phyloP scores from a whole-genome alignment of 2,113 vertebrate species.

The Bubo scandiacus region DNA sequence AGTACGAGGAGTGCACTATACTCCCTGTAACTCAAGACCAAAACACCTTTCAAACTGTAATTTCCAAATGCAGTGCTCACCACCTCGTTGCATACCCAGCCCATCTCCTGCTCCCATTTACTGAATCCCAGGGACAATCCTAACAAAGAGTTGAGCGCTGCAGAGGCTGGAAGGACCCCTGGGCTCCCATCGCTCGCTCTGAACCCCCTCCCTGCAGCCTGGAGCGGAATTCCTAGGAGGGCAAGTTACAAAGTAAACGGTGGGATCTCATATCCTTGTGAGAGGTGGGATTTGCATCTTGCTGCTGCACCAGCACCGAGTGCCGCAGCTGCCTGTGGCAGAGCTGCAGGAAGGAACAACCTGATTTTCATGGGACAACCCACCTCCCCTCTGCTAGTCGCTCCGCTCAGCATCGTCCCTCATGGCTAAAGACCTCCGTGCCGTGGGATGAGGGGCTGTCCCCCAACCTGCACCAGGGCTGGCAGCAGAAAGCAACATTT shows the following conservation, averaged over 20 bases:
- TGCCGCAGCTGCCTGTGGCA: not conserved
- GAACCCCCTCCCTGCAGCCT: not conserved
- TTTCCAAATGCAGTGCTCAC: not conserved
- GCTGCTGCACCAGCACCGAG: not conserved
- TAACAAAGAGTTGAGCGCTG: not conserved
- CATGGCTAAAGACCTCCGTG: rapidly evolving
- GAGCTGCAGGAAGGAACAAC: not conserved
- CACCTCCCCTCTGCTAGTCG: not conserved
- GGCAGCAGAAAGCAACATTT: not conserved
- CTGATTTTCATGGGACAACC: not conserved
- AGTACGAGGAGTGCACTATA: rapidly evolving
- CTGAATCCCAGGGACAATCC: not conserved
- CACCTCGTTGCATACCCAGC: not conserved
- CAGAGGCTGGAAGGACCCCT: not conserved
- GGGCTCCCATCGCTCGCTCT: rapidly evolving
- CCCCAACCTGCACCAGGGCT: too few relatives aligned
- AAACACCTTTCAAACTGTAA: rapidly evolving
- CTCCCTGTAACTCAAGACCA: not conserved
- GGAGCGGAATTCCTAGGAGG: not conserved
- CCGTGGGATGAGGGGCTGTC: not conserved
- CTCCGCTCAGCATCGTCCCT: not conserved
- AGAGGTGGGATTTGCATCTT: not conserved
- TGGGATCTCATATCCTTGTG: not conserved
- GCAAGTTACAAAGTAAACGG: not conserved
- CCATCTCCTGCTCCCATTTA: not conserved